Evolutionary conservation across 2,797 vertebrate genomes (phyloP).

Genomic region (Galaxias olidus): DNA sequence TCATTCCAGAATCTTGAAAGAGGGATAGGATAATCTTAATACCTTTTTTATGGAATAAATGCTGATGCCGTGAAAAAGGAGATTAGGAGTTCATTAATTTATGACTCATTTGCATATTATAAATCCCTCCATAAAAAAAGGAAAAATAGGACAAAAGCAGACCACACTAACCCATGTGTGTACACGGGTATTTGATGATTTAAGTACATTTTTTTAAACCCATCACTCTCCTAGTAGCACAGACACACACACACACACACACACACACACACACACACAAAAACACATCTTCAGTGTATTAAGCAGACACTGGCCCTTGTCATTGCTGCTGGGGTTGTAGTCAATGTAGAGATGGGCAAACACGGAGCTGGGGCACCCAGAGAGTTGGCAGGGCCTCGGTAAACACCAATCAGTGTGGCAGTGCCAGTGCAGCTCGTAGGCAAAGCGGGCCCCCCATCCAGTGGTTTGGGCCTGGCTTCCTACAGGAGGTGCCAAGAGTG

Average conservation of each 20-base stretch:
- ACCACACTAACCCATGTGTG: slow-evolving; percentile 14
- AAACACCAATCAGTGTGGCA: slow-evolving; percentile 55
- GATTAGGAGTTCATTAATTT: slow-evolving; percentile 63
- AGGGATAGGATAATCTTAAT: slow-evolving; percentile 56
- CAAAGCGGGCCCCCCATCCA: slow-evolving; percentile 16
- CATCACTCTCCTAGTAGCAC: neutral
- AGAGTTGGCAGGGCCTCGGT: slow-evolving; percentile 54
- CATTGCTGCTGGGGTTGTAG: slow-evolving; percentile 23
- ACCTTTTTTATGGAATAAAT: slow-evolving; percentile 54
- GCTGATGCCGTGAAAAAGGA: slow-evolving; percentile 55
- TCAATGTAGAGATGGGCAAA: slow-evolving; percentile 41
- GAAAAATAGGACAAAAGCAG: slow-evolving; percentile 6
- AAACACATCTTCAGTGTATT: slow-evolving; percentile 7
- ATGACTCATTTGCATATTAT: slow-evolving; percentile 53
- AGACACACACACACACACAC: slow-evolving; percentile 8
- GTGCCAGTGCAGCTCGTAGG: slow-evolving; percentile 48
- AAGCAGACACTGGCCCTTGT: slow-evolving; percentile 23
- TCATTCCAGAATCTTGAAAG: slow-evolving; percentile 34
- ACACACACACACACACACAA: slow-evolving; percentile 4
- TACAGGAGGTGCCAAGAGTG: neutral
- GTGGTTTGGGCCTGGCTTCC: neutral
- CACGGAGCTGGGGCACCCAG: slow-evolving; percentile 44
- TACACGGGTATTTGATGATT: neutral
- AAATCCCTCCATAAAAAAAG: slow-evolving; percentile 25
- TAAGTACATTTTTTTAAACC: too few relatives aligned